phyloP scores from a whole-genome alignment of 2,888 invertebrate species.

The Thelaira solivaga region DNA sequence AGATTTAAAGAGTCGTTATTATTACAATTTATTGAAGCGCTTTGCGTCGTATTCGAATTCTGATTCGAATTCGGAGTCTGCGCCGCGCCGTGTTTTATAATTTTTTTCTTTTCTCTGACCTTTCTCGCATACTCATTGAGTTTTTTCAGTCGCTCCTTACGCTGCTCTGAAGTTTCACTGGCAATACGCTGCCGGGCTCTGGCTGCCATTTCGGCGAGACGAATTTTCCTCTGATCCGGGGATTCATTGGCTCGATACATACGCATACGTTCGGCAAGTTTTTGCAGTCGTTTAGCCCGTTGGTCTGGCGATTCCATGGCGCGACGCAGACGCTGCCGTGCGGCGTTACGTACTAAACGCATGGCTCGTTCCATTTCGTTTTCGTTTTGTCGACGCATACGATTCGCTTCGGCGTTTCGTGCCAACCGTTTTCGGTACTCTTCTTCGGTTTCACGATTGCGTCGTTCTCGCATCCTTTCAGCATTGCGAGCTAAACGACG shows the following conservation, averaged over 20 bases:
- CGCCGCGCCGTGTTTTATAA: conserved; percentile 70
- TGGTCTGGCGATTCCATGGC: conserved; percentile 77
- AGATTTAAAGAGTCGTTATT: conserved; percentile 75
- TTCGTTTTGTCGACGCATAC: conserved; percentile 76
- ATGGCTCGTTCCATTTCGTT: conserved; percentile 76
- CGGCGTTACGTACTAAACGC: conserved; percentile 76
- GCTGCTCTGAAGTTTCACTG: conserved; percentile 74
- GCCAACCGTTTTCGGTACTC: conserved; percentile 76
- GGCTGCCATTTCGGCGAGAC: conserved; percentile 76
- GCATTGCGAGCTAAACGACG: conserved; percentile 77
- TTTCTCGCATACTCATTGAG: conserved; percentile 77
- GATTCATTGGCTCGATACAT: conserved; percentile 76
- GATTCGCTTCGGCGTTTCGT: conserved; percentile 77
- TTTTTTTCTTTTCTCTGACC: conserved; percentile 77
- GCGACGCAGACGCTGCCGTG: conserved; percentile 75
- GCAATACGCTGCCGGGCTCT: conserved; percentile 76
- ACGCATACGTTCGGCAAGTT: conserved; percentile 76
- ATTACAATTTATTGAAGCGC: conserved; percentile 71
- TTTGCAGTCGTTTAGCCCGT: conserved; percentile 72
- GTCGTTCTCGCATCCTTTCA: conserved; percentile 77
- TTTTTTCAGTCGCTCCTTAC: conserved; percentile 77
- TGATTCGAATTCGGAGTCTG: conserved; percentile 66
- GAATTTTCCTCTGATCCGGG: conserved; percentile 75
- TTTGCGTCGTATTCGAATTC: conserved; percentile 67
- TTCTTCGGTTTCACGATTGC: conserved; percentile 76